phyloP scores from a whole-genome alignment of 2,888 invertebrate genomes.

The Caenorhabditis imperialis region DNA sequence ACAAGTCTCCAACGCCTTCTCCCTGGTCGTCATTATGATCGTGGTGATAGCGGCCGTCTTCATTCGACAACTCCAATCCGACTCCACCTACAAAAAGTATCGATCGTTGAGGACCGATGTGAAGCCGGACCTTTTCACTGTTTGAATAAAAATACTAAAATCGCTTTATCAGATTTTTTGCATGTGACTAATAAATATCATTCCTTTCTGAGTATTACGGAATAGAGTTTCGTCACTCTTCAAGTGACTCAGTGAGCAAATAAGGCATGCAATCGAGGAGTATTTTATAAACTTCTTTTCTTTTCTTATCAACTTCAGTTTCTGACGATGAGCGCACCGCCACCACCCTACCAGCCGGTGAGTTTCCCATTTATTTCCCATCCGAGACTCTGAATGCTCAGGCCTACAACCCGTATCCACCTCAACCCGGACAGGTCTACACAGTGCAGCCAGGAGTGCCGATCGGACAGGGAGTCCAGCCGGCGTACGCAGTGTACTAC shows the following conservation, averaged over 20 bases:
- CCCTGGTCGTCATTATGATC: constrained; percentile 14
- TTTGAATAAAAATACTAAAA: constrained; percentile 2
- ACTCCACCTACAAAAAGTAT: constrained; percentile 22
- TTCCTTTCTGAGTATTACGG: constrained; percentile 8
- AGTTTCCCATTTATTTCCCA: constrained; percentile 1
- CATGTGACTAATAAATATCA: constrained; percentile 3
- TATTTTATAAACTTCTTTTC: constrained; percentile 40
- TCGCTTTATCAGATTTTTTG: too few relatives aligned
- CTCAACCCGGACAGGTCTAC: constrained; percentile 36
- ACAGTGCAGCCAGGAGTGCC: constrained; percentile 41
- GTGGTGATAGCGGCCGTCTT: constrained; percentile 20
- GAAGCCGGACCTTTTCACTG: constrained; percentile 31
- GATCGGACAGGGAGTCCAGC: constrained; percentile 42
- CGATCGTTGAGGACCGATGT: constrained; percentile 20
- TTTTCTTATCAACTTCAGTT: constrained; percentile 28
- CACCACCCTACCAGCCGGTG: constrained; percentile 42
- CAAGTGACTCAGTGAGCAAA: constrained; percentile 39
- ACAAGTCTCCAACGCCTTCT: constrained; percentile 31
- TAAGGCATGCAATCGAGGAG: constrained; percentile 5
- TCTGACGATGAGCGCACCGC: constrained; percentile 37
- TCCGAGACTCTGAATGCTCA: neutral
- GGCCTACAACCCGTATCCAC: constrained; percentile 38
- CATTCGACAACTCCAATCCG: constrained; percentile 23
- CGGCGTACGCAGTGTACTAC: constrained; percentile 45
- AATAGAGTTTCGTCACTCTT: constrained; percentile 32